Evolutionary conservation across 2,113 vertebrate genomes (phyloP).

Genomic region (Brevimyrus niger): DNA sequence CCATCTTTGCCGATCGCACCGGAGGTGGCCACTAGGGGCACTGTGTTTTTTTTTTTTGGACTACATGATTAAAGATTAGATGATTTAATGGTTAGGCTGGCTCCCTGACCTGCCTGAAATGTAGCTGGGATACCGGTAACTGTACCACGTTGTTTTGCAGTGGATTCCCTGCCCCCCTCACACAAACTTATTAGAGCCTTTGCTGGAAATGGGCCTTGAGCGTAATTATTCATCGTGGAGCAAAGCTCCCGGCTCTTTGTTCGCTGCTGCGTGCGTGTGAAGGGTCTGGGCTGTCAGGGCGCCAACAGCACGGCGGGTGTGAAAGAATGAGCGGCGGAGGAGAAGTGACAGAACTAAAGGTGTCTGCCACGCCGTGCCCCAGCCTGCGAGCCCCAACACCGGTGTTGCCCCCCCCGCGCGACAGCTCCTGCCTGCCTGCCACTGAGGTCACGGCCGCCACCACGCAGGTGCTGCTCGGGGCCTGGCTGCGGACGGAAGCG

Average conservation of each 20-base stretch:
- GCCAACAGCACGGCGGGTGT: constrained; percentile 61
- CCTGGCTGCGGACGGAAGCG: not conserved
- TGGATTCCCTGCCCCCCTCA: not conserved
- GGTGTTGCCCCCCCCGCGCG: constrained; percentile 65
- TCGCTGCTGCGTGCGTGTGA: constrained; percentile 11
- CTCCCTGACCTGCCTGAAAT: not conserved
- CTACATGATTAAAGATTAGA: constrained; percentile 20
- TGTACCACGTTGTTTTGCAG: not conserved
- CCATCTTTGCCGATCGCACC: not conserved
- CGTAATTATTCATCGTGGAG: not conserved
- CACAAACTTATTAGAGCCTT: not conserved
- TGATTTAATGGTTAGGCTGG: constrained; percentile 11
- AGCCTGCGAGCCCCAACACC: constrained; percentile 67
- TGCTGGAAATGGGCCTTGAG: not conserved
- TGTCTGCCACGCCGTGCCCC: constrained; percentile 75
- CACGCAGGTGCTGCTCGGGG: constrained; percentile 31
- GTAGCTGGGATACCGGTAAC: not conserved
- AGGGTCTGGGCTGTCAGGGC: constrained; percentile 57
- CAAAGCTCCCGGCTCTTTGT: not conserved
- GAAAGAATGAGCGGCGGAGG: constrained; percentile 76
- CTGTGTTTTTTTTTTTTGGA: constrained; percentile 16
- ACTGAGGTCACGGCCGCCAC: constrained; percentile 55
- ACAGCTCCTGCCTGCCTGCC: constrained; percentile 63
- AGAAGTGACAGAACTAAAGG: constrained; percentile 80
- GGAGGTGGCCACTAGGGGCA: constrained; percentile 20